These are phyloP conservation scores for Limanda limanda DNA, from an alignment of 2,113 vertebrate species.

Conservation along the genomic window DNA sequence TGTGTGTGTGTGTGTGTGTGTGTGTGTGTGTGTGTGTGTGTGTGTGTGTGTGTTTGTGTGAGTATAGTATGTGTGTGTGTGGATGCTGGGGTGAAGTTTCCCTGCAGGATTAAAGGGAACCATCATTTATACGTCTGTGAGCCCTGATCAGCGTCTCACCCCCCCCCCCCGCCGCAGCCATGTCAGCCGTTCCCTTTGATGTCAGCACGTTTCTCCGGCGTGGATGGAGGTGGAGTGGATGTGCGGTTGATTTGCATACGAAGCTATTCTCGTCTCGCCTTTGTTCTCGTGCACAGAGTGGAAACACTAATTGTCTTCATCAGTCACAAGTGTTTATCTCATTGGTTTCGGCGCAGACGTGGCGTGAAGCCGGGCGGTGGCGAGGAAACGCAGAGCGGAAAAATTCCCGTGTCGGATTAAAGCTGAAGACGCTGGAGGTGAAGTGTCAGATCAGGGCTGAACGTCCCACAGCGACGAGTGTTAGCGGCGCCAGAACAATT, in stretches of 20 bases:
- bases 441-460: constrained; percentile 9
- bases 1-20: constrained; percentile 11
- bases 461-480: neutral
- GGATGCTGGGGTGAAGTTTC: constrained; percentile 29
- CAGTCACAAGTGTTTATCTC: constrained; percentile 57
- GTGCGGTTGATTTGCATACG: constrained; percentile 62
- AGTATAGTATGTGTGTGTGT: neutral
- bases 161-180: constrained; percentile 7
- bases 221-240: constrained; percentile 19
- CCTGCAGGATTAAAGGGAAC: constrained; percentile 48
- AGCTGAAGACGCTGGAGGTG: constrained; percentile 3
- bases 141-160: constrained; percentile 37
- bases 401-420: constrained; percentile 15
- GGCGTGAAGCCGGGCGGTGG: constrained; percentile 4
- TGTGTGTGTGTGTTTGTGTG: constrained; percentile 8
- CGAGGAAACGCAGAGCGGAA: neutral
- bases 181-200: constrained; percentile 67
- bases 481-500: neutral
- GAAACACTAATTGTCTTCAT: constrained; percentile 54
- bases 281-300: constrained; percentile 51
- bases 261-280: constrained; percentile 58
- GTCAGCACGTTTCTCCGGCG: constrained; percentile 32
- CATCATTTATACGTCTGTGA: constrained; percentile 43
- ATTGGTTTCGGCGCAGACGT: constrained; percentile 25
- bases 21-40: constrained; percentile 10